phyloP scores from a whole-genome alignment of 2,113 vertebrate genomes.

The Lontra canadensis region DNA sequence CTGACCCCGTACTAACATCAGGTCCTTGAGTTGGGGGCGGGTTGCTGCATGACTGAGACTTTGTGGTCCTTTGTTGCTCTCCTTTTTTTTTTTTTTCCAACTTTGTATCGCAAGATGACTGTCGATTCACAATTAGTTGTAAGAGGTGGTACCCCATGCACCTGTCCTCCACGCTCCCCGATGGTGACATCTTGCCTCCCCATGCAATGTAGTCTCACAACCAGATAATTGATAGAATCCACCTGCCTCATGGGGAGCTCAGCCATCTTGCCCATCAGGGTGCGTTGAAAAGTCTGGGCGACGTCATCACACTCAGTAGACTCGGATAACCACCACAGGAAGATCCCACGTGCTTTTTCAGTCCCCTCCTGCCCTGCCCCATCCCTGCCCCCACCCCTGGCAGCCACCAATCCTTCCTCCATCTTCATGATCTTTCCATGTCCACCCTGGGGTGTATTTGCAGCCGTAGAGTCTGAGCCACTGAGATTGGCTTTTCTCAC shows the following conservation, averaged over 20 bases:
- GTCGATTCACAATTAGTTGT: neutral
- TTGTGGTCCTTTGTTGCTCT: neutral
- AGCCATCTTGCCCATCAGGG: too few species aligned
- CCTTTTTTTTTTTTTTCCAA: neutral
- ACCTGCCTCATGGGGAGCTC: neutral
- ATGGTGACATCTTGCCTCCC: neutral
- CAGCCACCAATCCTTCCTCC: neutral
- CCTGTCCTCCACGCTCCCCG: neutral
- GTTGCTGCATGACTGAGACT: neutral
- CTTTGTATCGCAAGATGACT: neutral
- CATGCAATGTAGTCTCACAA: neutral
- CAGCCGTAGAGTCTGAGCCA: too few species aligned
- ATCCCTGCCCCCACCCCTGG: neutral
- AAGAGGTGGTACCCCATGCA: too few species aligned
- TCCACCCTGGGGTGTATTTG: neutral
- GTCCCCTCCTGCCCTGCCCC: neutral
- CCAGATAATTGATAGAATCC: neutral
- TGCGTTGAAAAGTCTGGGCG: neutral
- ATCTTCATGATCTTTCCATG: neutral
- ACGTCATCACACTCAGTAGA: neutral
- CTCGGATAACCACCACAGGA: neutral
- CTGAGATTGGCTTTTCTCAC: neutral
- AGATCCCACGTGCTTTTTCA: neutral
- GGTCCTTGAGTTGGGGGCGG: neutral
- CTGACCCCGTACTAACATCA: constrained; percentile 24